These are phyloP conservation scores for Lepus timidus DNA, from an alignment of 2,113 vertebrate species.

Conservation along the genomic window DNA sequence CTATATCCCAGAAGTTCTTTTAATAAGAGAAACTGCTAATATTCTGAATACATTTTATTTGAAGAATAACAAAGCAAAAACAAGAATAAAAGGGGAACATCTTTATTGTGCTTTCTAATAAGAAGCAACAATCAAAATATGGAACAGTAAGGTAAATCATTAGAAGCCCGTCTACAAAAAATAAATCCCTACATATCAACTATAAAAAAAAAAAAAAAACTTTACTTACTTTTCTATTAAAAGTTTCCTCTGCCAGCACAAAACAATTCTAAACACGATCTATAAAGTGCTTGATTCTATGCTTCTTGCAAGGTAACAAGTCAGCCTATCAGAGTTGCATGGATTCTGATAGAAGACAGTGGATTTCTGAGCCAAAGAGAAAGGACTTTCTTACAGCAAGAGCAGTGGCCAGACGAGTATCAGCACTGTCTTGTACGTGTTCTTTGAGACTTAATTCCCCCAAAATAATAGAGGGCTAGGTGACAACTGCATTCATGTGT, in stretches of 20 bases:
- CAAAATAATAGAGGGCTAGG: neutral
- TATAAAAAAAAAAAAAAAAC: neutral
- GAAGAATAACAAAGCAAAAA: neutral
- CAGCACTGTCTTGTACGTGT: neutral
- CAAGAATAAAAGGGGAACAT: neutral
- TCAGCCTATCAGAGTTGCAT: neutral
- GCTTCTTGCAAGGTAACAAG: neutral
- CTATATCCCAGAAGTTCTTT: neutral
- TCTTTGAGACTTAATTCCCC: neutral
- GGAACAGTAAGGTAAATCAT: neutral
- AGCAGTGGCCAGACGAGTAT: neutral
- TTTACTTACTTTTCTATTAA: constrained; percentile 21
- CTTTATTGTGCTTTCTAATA: neutral
- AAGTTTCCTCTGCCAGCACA: neutral
- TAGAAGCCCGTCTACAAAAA: neutral
- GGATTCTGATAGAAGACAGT: neutral
- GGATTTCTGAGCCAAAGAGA: neutral
- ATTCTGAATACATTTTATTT: neutral
- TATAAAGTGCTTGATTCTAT: neutral
- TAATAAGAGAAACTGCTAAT: neutral
- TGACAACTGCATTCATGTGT: neutral
- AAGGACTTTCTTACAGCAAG: neutral
- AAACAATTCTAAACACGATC: neutral
- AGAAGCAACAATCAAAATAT: constrained; percentile 5
- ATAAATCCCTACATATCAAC: neutral